Conservation (phyloP, 53 echinoderm and acorn worm genomes). For the Holothuria scabra region DNA sequence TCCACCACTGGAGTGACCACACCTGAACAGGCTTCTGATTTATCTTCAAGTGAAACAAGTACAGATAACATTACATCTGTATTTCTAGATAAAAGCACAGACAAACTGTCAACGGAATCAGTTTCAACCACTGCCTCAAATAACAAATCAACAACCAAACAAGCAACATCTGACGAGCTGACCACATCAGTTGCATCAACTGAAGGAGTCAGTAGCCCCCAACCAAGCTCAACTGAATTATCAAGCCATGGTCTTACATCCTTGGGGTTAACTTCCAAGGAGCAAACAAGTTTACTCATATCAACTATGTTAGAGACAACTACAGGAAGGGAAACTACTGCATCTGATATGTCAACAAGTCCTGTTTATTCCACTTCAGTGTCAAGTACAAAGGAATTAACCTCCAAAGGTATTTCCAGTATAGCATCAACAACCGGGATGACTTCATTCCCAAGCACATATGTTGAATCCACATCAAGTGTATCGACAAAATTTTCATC, state of each 20-base stretch:
- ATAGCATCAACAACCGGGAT: neutral
- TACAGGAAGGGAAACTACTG: neutral
- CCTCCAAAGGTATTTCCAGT: neutral
- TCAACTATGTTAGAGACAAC: neutral
- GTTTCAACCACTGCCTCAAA: neutral
- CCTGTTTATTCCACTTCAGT: neutral
- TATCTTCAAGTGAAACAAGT: neutral
- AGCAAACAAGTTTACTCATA: neutral
- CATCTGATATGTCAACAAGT: neutral
- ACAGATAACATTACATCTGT: neutral
- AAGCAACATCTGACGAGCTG: neutral
- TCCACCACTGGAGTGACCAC: conserved; percentile 3
- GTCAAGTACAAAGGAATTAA: neutral
- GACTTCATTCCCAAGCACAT: neutral
- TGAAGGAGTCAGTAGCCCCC: neutral
- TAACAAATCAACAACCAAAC: neutral
- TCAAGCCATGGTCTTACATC: too few relatives aligned
- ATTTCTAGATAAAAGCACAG: neutral
- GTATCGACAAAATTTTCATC: neutral
- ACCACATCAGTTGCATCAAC: neutral
- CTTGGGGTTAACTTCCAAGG: too few relatives aligned
- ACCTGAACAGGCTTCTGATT: neutral
- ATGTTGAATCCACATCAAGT: neutral
- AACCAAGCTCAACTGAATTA: too few relatives aligned
- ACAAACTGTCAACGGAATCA: neutral